A percentile compares a stretch with the other conserved stretches of the same genome.
phyloP scores from a whole-genome alignment of 2,113 vertebrate genomes.

The Okapia johnstoni region DNA sequence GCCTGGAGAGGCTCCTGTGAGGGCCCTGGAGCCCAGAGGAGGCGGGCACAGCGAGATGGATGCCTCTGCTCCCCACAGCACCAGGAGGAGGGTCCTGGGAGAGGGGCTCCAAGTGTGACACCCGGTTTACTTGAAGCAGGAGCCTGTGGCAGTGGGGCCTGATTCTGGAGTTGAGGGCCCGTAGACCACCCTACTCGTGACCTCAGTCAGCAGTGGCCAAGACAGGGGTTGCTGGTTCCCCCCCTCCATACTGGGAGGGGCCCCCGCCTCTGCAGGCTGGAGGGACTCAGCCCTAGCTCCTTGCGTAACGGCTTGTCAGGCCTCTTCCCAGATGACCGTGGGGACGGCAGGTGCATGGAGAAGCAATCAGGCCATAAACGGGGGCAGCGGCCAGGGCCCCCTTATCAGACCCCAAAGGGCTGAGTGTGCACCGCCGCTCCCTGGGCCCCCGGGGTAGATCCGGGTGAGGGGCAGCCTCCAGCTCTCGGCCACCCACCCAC shows the following conservation, averaged over 20 bases:
- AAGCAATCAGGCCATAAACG: constrained; percentile 44
- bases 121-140: neutral
- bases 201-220: neutral
- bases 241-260: too few species aligned
- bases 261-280: neutral
- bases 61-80: neutral
- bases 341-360: neutral
- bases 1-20: rapidly evolving
- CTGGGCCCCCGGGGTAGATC: neutral
- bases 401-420: constrained; percentile 27
- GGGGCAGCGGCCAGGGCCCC: neutral
- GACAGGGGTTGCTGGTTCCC: neutral
- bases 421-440: constrained; percentile 14
- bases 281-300: neutral
- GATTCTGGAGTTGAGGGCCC: neutral
- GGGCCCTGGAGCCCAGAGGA: neutral
- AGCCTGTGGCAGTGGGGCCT: neutral
- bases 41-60: rapidly evolving
- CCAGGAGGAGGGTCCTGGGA: neutral
- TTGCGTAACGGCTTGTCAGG: neutral
- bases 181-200: rapidly evolving
- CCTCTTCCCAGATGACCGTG: constrained; percentile 25
- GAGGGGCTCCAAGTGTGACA: rapidly evolving
- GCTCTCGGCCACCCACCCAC: neutral
- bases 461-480: neutral